These are phyloP conservation scores for Phycodurus eques DNA, from an alignment of 2,113 vertebrate genomes.

Conservation along the genomic window DNA sequence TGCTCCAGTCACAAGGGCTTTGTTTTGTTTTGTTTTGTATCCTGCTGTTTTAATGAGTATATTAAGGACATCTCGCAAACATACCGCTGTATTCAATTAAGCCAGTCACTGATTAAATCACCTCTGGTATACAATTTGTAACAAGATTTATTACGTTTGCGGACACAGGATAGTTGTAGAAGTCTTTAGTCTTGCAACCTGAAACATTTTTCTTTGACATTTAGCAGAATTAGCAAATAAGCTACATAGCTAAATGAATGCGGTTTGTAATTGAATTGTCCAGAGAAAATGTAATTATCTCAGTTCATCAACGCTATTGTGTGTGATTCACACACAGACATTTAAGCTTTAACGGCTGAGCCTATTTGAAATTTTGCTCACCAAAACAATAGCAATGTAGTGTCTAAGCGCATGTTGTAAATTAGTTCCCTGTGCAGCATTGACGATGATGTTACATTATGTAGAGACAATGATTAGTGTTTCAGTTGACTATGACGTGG, in stretches of 20 bases:
- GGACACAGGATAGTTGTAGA: background rate
- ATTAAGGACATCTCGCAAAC: background rate
- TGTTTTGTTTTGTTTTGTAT: background rate
- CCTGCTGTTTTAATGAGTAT: slow-evolving; percentile 1
- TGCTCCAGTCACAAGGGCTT: background rate
- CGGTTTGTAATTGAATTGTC: background rate
- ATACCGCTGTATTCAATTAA: background rate
- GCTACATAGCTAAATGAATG: background rate
- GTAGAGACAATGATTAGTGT: too few species aligned
- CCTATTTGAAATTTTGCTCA: background rate
- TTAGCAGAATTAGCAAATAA: background rate
- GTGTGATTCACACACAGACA: background rate
- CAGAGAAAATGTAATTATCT: background rate
- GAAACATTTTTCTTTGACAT: background rate
- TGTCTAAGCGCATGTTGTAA: background rate
- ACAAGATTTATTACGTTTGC: background rate
- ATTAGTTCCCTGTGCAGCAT: background rate
- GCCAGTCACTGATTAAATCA: background rate
- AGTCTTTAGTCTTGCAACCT: background rate
- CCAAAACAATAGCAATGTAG: too few species aligned
- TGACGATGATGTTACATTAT: too few species aligned
- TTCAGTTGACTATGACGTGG: too few species aligned
- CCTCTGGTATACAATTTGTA: background rate
- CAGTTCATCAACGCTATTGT: background rate
- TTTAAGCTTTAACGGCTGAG: background rate